phyloP scores from a whole-genome alignment of 2,888 invertebrate species.

The Drosophila borborema region DNA sequence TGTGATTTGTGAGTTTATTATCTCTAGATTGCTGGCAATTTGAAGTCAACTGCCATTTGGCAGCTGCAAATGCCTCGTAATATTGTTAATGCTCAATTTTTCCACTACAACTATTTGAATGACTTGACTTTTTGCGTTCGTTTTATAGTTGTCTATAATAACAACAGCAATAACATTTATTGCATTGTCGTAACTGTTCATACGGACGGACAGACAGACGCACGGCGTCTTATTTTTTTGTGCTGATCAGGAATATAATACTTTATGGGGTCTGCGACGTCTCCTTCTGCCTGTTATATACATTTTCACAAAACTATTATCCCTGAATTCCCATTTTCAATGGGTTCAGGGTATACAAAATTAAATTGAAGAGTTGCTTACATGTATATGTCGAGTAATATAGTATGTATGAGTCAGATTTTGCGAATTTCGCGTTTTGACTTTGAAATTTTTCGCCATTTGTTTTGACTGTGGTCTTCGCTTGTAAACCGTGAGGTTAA shows the following conservation, averaged over 20 bases:
- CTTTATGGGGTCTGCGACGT: too few relatives aligned
- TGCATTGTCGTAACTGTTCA: constrained; percentile 9
- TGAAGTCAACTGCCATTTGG: constrained; percentile 1
- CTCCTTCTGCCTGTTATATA: too few relatives aligned
- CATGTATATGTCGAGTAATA: constrained; percentile 23
- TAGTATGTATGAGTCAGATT: constrained; percentile 64
- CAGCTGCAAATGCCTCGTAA: constrained; percentile 20
- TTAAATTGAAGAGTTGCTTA: neutral
- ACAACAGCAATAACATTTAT: constrained; percentile 21
- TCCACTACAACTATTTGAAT: constrained; percentile 13
- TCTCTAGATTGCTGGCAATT: constrained; percentile 30
- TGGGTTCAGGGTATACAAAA: too few relatives aligned
- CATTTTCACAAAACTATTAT: too few relatives aligned
- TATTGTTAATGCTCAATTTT: constrained; percentile 29
- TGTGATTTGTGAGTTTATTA: constrained; percentile 39
- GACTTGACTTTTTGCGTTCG: constrained; percentile 9
- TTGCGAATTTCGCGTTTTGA: constrained; percentile 60
- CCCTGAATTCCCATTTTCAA: too few relatives aligned
- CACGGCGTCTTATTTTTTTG: too few relatives aligned
- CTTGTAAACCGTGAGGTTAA: constrained; percentile 46
- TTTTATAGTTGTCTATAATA: constrained; percentile 8
- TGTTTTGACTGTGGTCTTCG: constrained; percentile 71
- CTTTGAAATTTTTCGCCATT: constrained; percentile 29
- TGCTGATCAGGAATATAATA: too few relatives aligned
- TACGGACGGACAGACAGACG: too few relatives aligned